phyloP scores from a whole-genome alignment of 2,113 vertebrate species.

The Cryptomyrus ogoouensis region DNA sequence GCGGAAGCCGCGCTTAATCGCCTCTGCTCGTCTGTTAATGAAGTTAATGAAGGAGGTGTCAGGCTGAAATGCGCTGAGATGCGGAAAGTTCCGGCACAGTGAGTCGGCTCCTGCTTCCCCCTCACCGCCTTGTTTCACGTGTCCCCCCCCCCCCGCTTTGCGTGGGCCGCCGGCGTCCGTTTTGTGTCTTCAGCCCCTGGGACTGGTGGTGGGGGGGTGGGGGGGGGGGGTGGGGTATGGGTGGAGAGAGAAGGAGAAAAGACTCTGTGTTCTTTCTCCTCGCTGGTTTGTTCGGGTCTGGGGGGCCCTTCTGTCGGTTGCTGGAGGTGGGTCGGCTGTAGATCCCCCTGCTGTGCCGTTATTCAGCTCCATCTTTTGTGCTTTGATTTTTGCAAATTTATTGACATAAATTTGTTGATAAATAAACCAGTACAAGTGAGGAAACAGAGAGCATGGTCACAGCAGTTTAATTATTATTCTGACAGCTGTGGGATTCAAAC shows the following conservation, averaged over 20 bases:
- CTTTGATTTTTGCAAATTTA: not conserved
- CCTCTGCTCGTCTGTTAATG: constrained; percentile 75
- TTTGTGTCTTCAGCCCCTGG: not conserved
- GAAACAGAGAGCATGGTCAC: not conserved
- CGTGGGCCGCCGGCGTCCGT: not conserved
- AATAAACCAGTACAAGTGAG: not conserved
- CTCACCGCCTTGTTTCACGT: not conserved
- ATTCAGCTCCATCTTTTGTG: not conserved
- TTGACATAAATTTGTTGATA: not conserved
- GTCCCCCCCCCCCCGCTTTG: not conserved
- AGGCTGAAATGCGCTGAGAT: constrained; percentile 70
- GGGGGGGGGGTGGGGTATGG: too few species aligned
- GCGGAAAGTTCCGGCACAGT: constrained; percentile 71
- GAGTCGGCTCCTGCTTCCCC: constrained; percentile 56
- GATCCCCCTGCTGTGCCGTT: not conserved
- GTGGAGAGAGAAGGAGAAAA: not conserved
- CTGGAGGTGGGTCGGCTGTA: not conserved
- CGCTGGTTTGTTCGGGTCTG: too few species aligned
- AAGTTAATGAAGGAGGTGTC: constrained; percentile 76
- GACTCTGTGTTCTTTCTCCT: not conserved
- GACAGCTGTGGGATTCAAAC: not conserved
- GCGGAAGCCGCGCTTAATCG: constrained; percentile 70
- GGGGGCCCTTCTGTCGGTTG: not conserved
- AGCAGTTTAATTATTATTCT: not conserved
- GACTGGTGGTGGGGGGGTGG: not conserved